Base-by-base conservation (phyloP, 2,888 invertebrate species). In the Brachynemurus nebulosus region DNA sequence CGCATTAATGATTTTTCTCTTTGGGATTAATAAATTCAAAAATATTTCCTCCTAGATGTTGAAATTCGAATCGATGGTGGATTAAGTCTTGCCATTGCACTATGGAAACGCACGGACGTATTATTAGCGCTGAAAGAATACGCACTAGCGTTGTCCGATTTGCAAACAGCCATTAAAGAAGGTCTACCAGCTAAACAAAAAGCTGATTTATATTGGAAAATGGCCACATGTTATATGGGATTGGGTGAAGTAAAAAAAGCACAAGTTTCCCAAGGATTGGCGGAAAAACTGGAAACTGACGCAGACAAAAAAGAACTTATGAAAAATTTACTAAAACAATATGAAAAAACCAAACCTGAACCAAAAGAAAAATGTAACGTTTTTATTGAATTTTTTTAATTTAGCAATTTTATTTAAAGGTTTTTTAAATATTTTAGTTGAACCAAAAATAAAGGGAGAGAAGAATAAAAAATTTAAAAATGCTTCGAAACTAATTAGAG, bases 161-260 rank as follows among this genome's bases (percentile, higher is more conserved):
- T 85, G 3, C 78, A 78, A 53, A 56, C 77, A 48, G 77, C 81
- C 0, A 58, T 77, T 3, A 76, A 75, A 48, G 72, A 75, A 55
- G 70, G 74, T 2, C 63, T 82, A 4, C 76, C 79, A 0, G 70
- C 69, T 1, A 70, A 69, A 46, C 68, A 71, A 62, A 74, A 79
- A 47, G 68, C 73, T 0, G 75, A 78, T 47, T 77, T 81, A 49
- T 84, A 80, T 56, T 73, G 76, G 64, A 67, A 76, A 51, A 76
- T 83, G 74, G 78, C 78, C 0, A 70, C 77, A 44, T 80, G 81
- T 48, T 81, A 82, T 54, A 64, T 66, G 69, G 76, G 69, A 9
- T 60, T 76, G 48, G 71, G 71, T 0, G 78, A 80, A 51, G 58
- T 63, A 1, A 69, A 73, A 1, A 71, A 76, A 49, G 76, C 80